Percentiles rank a stretch among this genome's conserved stretches.
Conservation (phyloP, 2,113 vertebrate species). For the Hystrix brachyura region DNA sequence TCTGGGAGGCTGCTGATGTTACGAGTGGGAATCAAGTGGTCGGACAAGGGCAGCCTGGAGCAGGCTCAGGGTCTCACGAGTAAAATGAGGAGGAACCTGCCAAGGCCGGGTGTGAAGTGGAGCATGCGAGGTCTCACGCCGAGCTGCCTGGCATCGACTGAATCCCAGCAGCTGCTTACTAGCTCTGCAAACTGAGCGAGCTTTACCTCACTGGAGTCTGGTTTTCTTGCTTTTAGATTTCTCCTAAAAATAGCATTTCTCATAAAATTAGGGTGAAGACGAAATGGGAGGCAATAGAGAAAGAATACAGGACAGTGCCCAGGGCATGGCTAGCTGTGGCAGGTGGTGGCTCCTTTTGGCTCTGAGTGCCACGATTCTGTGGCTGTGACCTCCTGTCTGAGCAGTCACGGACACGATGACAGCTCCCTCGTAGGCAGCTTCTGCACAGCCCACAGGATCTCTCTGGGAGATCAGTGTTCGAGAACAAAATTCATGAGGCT, state of each 20-base stretch:
- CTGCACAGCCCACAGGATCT: neutral
- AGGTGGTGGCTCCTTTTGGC: neutral
- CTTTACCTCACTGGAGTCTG: neutral
- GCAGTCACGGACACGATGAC: neutral
- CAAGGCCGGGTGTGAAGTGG: neutral
- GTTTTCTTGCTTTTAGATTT: neutral
- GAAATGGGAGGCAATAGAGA: neutral
- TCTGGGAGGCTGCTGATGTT: neutral
- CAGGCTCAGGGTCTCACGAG: neutral
- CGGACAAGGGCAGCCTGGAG: neutral
- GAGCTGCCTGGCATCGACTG: neutral
- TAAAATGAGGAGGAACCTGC: neutral
- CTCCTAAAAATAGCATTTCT: neutral
- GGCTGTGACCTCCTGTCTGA: neutral
- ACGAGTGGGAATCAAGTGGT: neutral
- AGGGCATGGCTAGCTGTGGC: neutral
- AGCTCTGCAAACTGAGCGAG: neutral
- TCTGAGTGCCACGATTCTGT: neutral
- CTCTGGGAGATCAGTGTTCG: neutral
- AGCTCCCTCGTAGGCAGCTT: neutral
- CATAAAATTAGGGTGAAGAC: neutral
- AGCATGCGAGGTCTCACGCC: neutral
- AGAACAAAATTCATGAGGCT: neutral
- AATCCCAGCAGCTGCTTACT: neutral
- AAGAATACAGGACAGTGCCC: rapidly evolving